phyloP scores from a whole-genome alignment of 2,888 invertebrate species.

The Standfussiana lucernea region DNA sequence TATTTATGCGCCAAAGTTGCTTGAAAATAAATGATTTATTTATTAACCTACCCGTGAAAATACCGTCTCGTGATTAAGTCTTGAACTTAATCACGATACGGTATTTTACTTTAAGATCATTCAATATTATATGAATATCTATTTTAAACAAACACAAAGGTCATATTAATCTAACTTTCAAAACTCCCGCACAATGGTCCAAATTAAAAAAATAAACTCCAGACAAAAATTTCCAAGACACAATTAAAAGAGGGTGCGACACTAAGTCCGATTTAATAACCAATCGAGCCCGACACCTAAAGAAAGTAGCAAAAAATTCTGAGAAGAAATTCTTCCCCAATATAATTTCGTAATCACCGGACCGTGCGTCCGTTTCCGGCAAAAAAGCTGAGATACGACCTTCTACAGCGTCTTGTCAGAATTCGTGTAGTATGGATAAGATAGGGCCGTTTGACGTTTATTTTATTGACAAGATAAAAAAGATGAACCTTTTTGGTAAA shows the following conservation, averaged over 20 bases:
- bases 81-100: no score
- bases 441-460: slow-evolving; percentile 42
- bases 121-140: background rate
- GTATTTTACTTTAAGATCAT: no score
- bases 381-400: slow-evolving; percentile 85
- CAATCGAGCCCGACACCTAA: slow-evolving; percentile 86
- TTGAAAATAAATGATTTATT: background rate
- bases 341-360: slow-evolving; percentile 90
- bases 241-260: slow-evolving; percentile 80
- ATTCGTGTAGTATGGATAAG: slow-evolving; percentile 80
- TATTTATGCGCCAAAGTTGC: background rate
- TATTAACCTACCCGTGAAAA: background rate
- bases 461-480: slow-evolving; percentile 31
- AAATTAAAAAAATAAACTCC: slow-evolving; percentile 63
- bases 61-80: background rate
- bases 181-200: slow-evolving; percentile 45
- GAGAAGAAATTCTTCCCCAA: slow-evolving; percentile 83
- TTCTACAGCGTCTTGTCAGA: slow-evolving; percentile 80
- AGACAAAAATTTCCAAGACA: slow-evolving; percentile 71
- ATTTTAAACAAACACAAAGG: slow-evolving; percentile 12
- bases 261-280: slow-evolving; percentile 89
- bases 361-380: slow-evolving; percentile 88
- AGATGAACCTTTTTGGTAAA: background rate
- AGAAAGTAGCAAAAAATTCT: slow-evolving; percentile 75
- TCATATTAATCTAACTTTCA: slow-evolving; percentile 3